These are phyloP conservation scores for Zeuzera pyrina DNA, from an alignment of 2,888 invertebrate species.

Conservation along the genomic window DNA sequence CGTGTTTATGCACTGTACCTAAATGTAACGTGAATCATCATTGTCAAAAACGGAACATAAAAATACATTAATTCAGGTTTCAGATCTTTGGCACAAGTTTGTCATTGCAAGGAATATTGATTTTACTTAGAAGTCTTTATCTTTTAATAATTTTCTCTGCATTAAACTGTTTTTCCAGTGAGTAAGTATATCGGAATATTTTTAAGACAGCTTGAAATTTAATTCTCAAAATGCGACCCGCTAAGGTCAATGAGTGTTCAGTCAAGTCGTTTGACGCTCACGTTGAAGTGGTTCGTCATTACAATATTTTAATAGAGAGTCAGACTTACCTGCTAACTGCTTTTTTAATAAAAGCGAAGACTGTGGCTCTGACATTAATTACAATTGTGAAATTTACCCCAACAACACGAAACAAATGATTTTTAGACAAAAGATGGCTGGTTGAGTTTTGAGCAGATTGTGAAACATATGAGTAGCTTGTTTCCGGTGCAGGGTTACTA, in stretches of 20 bases:
- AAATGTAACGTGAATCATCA: slow-evolving; percentile 27
- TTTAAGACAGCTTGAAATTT: slow-evolving; percentile 10
- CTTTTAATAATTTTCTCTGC: slow-evolving; percentile 6
- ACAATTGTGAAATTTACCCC: slow-evolving; percentile 84
- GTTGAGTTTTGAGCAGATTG: slow-evolving; percentile 71
- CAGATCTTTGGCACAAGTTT: slow-evolving; percentile 40
- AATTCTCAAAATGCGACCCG: slow-evolving; percentile 54
- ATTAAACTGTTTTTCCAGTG: neutral
- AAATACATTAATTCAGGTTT: slow-evolving; percentile 32
- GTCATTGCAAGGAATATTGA: slow-evolving; percentile 59
- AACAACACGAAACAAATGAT: slow-evolving; percentile 81
- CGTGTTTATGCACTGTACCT: slow-evolving; percentile 12
- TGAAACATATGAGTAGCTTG: slow-evolving; percentile 69
- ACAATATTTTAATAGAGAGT: slow-evolving; percentile 21
- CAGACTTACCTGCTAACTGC: slow-evolving; percentile 91
- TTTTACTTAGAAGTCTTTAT: slow-evolving; percentile 35
- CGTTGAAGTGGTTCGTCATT: slow-evolving; percentile 33
- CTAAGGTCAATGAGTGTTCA: slow-evolving; percentile 68
- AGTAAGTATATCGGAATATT: neutral
- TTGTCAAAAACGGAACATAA: slow-evolving; percentile 35
- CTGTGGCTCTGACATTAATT: slow-evolving; percentile 96
- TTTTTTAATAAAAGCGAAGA: slow-evolving; percentile 95
- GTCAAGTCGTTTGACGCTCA: slow-evolving; percentile 44
- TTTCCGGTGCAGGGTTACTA: slow-evolving; percentile 53
- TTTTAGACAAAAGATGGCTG: slow-evolving; percentile 83